Evolutionary conservation across 2,888 invertebrate genomes (phyloP), one percentile per base, ranked within the genome.

Genomic region (Cheilosia vulpina): DNA sequence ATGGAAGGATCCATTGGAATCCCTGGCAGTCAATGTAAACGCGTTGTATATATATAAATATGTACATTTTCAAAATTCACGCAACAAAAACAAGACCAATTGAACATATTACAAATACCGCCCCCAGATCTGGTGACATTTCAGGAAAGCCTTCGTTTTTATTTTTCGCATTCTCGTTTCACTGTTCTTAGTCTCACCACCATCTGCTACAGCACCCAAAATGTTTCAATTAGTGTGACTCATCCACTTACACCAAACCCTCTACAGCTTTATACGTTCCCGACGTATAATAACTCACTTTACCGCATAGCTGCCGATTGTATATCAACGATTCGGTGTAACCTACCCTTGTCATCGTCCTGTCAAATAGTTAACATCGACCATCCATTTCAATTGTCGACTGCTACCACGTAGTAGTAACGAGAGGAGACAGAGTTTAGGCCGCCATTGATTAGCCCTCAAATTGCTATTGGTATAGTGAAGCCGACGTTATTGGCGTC

Each of bases 301-400:
- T 45, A 65, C 65, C 78, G 11, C 65, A 57, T 79, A 79, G 19
- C 41, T 24, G 6, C 13, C 38, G 19, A 9, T 24, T n/a, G 50
- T 55, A 63, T 77, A 19, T 13, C 11, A 13, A 13, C 13, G 45
- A 43, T 43, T 52, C 34, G 2, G 24, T 11, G n/a, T 27, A 3
- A 45, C 21, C 62, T 38, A 63, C 63, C 71, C 57, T 71, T 68
- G 47, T 55, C 68, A 68, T 72, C 73, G 41, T 62, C 38, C 73
- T 62, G 62, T 62, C 73, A 47, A 68, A 47, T 50, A 73, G 53
- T 73, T 60, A 73, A 68, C 68, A 73, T 68, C 55, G 13, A 45
- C 53, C 68, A 80, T 73, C 41, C 53, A 73, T 80, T 80, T 80
- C 68, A 80, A 57, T 57, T 79, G 58, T 65, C 71, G 50, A 63